Evolutionary conservation across 2,113 vertebrate species (phyloP).

Genomic region (Tor tambroides): DNA sequence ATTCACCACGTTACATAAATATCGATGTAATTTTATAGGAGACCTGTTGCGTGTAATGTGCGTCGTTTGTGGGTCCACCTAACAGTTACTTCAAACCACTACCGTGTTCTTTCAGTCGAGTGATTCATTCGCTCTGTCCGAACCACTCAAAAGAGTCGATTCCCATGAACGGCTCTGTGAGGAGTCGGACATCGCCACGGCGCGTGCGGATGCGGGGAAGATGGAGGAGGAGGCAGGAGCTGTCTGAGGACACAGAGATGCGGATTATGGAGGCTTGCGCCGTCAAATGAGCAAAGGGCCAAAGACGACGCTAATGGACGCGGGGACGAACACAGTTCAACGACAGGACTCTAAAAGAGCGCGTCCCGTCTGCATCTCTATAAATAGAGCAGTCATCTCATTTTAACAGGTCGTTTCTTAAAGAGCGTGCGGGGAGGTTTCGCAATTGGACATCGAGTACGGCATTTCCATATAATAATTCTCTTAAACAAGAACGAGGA

Average conservation of each 20-base stretch:
- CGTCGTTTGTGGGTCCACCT: background rate
- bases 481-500: background rate
- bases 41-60: background rate
- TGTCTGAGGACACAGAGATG: slow-evolving; percentile 65
- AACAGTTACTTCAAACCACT: background rate
- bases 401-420: background rate
- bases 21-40: background rate
- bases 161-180: background rate
- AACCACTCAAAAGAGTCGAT: background rate
- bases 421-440: background rate
- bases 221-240: slow-evolving; percentile 73
- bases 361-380: background rate
- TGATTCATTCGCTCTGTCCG: background rate
- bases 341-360: background rate
- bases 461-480: slow-evolving; percentile 34
- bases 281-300: background rate
- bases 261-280: slow-evolving; percentile 64
- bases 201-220: slow-evolving; percentile 70
- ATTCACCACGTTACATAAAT: background rate
- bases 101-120: background rate
- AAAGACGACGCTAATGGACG: background rate
- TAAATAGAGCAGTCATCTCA: background rate
- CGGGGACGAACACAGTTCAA: background rate
- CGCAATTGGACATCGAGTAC: background rate
- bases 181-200: background rate